phyloP scores from a whole-genome alignment of 2,797 vertebrate genomes.

The Platyrinchus mystaceus region DNA sequence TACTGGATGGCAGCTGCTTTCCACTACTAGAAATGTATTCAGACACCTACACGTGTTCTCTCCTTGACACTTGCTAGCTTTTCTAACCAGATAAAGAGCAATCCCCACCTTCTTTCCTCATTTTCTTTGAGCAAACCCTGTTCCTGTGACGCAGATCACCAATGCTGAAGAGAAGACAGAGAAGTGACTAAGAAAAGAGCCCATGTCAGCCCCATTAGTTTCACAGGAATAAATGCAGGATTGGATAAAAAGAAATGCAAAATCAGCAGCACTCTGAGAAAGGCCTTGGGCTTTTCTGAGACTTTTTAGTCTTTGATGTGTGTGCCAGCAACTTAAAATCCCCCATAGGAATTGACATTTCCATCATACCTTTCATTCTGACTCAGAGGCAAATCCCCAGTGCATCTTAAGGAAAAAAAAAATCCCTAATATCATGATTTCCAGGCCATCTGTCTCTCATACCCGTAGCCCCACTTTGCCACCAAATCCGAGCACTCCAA shows the following conservation, averaged over 20 bases:
- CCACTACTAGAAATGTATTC: background rate
- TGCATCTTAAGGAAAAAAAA: background rate
- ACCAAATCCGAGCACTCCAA: rapidly evolving
- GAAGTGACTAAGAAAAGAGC: background rate
- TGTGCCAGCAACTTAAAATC: background rate
- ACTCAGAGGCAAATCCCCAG: background rate
- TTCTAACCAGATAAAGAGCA: background rate
- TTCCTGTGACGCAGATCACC: background rate
- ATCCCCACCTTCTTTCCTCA: background rate
- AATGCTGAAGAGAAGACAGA: background rate
- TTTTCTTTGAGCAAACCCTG: background rate
- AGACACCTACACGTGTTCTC: background rate
- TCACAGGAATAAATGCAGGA: background rate
- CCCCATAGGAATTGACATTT: background rate
- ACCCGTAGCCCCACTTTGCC: background rate
- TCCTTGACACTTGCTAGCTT: background rate
- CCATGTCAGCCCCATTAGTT: background rate
- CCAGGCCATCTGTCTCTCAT: background rate
- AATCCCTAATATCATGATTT: background rate
- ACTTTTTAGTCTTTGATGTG: background rate
- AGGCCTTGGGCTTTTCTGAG: background rate
- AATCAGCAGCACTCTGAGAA: background rate
- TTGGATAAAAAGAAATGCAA: background rate
- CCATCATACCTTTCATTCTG: background rate
- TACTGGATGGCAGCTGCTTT: background rate